Evolutionary conservation across 2,797 vertebrate species (phyloP).

Genomic region (Triplophysa yarkandensis): DNA sequence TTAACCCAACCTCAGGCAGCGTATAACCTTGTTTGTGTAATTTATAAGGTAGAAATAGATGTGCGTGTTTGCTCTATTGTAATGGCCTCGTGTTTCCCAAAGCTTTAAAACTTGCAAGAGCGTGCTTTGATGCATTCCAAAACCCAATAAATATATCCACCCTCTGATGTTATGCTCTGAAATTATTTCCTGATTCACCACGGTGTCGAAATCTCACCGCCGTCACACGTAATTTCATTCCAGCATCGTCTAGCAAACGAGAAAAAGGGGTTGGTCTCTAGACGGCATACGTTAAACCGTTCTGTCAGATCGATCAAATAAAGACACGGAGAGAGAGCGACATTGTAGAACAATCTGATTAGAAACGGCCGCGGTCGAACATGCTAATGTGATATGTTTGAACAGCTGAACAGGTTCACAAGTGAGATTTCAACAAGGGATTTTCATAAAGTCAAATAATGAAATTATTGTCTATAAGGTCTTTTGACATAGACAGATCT

Average conservation of each 20-base stretch:
- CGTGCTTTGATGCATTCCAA: slow-evolving; percentile 23
- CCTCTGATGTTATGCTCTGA: slow-evolving; percentile 22
- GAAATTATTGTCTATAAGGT: not conserved
- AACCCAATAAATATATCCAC: slow-evolving; percentile 30
- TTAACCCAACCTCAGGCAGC: slow-evolving; percentile 28
- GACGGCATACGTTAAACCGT: slow-evolving; percentile 18
- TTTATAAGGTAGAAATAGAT: slow-evolving; percentile 35
- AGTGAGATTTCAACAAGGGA: not conserved
- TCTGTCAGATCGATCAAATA: slow-evolving; percentile 38
- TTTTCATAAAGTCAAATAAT: not conserved
- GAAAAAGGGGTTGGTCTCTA: slow-evolving; percentile 34
- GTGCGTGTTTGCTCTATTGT: slow-evolving; percentile 22
- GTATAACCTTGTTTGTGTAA: slow-evolving; percentile 42
- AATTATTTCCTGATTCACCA: slow-evolving; percentile 41
- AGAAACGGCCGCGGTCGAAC: slow-evolving; percentile 34
- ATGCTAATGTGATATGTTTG: not conserved
- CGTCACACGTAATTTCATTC: slow-evolving; percentile 52
- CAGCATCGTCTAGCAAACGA: slow-evolving; percentile 40
- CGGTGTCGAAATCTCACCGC: slow-evolving; percentile 38
- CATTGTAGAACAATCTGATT: slow-evolving; percentile 28
- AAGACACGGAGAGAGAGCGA: slow-evolving; percentile 12
- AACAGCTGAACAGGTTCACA: slow-evolving; percentile 6
- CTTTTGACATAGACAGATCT: no score
- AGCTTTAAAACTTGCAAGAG: slow-evolving; percentile 28
- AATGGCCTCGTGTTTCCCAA: slow-evolving; percentile 34